A percentile compares a stretch with the other conserved stretches of the same genome.
Conservation (phyloP, 2,113 vertebrate species). For the Rhipidura dahli region DNA sequence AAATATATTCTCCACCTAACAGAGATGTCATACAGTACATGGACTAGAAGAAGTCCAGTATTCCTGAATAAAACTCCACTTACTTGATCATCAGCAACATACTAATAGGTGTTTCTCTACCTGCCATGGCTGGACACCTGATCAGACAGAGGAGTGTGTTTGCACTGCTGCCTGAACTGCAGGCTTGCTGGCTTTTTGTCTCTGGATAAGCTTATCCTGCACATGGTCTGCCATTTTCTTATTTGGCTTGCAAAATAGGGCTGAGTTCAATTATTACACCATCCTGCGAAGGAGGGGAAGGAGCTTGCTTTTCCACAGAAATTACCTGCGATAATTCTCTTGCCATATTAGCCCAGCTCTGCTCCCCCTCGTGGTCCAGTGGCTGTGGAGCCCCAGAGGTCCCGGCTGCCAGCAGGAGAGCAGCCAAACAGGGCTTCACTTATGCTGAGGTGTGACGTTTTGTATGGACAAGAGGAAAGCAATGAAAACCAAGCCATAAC, state of each 20-base stretch:
- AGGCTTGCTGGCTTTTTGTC: not conserved
- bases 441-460: not conserved
- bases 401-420: not conserved
- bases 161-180: not conserved
- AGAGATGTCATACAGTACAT: not conserved
- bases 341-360: not conserved
- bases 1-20: not conserved
- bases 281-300: not conserved
- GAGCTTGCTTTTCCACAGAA: not conserved
- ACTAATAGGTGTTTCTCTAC: not conserved
- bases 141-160: not conserved
- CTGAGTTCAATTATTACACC: not conserved
- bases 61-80: not conserved
- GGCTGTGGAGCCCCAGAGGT: not conserved
- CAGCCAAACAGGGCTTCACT: not conserved
- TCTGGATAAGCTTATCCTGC: not conserved
- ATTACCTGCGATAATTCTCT: not conserved
- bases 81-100: not conserved
- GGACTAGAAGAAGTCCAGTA: not conserved
- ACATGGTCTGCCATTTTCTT: not conserved
- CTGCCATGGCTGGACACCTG: not conserved
- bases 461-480: not conserved
- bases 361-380: not conserved
- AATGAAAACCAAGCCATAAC: not conserved
- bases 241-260: not conserved